Base-by-base conservation (phyloP, 2,888 invertebrate species). In the Andrena trimmerana region DNA sequence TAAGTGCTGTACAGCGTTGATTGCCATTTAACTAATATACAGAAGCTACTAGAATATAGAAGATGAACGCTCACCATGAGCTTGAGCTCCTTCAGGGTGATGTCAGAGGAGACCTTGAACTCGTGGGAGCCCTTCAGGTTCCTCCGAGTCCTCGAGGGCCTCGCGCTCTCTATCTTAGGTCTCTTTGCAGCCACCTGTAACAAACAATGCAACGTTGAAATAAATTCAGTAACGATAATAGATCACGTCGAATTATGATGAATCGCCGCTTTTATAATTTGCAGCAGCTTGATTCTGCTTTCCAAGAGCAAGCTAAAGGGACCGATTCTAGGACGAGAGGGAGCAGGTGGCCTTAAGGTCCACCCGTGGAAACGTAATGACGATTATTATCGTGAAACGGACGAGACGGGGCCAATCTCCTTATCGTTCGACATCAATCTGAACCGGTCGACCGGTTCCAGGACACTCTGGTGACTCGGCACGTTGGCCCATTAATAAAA, bases 111-210 rank as follows among this genome's bases (percentile, higher is more conserved):
- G 42, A 93, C 93, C 82, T 92, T 93, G 31, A 93, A 88, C 74
- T 93, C 92, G 79, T 93, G 92, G 33, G 92, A 92, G 48, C 93
- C 93, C 81, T 93, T 92, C 63, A 92, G 78, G 91, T 93, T 93
- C 88, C 93, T 90, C 73, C 93, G 90, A 54, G 91, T 90, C 71
- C 93, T 91, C 70, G 92, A 91, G 0, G 92, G 92, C 78, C 93
- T 91, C 42, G 84, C 54, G 29, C 69, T 88, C 52, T 87, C 86
- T 50, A 90, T 85, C 50, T 92, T 91, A 50, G 90, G 87, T 77
- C 88, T 91, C 84, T 92, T 92, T 0, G 90, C 86, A 8, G 90
- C 86, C 78, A 88, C 88, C 92, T 92, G 84, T 1, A 10, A 76
- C 60, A 59, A 63, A 59, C 24, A 50, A 24, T 13, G 2, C 2